Conservation (phyloP, 2,797 vertebrate species). For the Sandelia bainsii region DNA sequence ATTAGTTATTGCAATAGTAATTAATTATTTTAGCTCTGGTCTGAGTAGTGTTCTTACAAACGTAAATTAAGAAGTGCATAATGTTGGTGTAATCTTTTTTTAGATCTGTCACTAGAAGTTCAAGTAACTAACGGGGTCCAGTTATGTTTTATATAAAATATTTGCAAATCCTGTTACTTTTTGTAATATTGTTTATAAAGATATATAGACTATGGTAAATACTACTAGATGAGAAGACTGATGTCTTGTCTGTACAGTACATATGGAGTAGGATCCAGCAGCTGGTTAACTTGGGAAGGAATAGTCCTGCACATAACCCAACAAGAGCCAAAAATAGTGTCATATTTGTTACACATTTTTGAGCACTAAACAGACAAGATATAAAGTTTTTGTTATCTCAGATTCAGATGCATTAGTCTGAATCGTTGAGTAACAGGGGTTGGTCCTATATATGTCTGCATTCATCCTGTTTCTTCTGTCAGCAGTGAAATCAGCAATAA, state of each 20-base stretch:
- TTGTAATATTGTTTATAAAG: neutral
- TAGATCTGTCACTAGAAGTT: neutral
- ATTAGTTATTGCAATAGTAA: constrained; percentile 9
- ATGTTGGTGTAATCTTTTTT: neutral
- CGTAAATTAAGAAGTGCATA: constrained; percentile 1
- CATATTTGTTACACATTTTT: too few species aligned
- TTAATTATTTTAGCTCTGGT: neutral
- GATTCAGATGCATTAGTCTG: too few species aligned
- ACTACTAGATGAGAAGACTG: neutral
- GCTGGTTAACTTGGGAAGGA: neutral
- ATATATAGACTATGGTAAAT: neutral
- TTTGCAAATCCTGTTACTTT: neutral
- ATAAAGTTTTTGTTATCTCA: too few species aligned
- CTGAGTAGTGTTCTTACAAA: neutral
- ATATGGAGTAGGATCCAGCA: neutral
- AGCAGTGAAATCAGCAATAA: too few species aligned
- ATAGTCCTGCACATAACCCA: neutral
- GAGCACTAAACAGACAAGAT: too few species aligned
- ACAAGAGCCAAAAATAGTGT: too few species aligned
- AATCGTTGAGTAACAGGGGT: too few species aligned
- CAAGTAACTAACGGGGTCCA: neutral
- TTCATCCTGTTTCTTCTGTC: too few species aligned
- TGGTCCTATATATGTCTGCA: too few species aligned
- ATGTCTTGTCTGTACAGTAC: neutral
- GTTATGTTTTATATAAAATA: neutral